Percentiles rank a stretch among this genome's conserved stretches.
Conservation (phyloP, 2,797 vertebrate species). For the Megaceryle alcyon region DNA sequence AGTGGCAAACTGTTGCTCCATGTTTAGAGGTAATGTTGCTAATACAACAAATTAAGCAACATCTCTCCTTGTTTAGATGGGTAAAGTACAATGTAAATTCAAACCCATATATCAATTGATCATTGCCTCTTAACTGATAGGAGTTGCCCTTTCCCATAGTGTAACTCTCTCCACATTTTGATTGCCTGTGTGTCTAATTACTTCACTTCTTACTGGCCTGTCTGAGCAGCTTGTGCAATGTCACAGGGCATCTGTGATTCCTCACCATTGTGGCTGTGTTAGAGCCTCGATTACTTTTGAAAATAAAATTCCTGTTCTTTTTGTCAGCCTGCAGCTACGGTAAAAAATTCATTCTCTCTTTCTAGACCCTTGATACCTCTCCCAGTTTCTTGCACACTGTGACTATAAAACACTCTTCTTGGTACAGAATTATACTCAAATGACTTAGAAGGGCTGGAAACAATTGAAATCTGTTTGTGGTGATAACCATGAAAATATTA, state of each 20-base stretch:
- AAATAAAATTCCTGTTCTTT: neutral
- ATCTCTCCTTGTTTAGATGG: neutral
- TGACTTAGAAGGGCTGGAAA: neutral
- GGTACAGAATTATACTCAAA: neutral
- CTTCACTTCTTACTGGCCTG: neutral
- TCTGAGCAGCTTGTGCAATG: neutral
- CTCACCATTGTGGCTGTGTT: neutral
- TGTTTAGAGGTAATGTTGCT: neutral
- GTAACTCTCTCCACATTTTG: neutral
- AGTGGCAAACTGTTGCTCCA: neutral
- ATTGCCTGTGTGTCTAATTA: neutral
- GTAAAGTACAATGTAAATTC: slow-evolving; percentile 33
- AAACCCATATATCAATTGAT: neutral
- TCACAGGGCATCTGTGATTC: neutral
- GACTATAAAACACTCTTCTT: neutral
- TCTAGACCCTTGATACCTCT: neutral
- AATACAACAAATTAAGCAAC: neutral
- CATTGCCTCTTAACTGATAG: neutral
- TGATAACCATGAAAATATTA: neutral
- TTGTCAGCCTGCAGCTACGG: neutral
- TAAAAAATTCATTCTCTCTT: neutral
- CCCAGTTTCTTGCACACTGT: neutral
- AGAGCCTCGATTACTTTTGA: neutral
- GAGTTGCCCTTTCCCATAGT: neutral
- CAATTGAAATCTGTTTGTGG: neutral